Percentiles rank a stretch among this genome's conserved stretches.
Evolutionary conservation across 2,113 vertebrate genomes (phyloP).

Genomic region (Colius striatus): DNA sequence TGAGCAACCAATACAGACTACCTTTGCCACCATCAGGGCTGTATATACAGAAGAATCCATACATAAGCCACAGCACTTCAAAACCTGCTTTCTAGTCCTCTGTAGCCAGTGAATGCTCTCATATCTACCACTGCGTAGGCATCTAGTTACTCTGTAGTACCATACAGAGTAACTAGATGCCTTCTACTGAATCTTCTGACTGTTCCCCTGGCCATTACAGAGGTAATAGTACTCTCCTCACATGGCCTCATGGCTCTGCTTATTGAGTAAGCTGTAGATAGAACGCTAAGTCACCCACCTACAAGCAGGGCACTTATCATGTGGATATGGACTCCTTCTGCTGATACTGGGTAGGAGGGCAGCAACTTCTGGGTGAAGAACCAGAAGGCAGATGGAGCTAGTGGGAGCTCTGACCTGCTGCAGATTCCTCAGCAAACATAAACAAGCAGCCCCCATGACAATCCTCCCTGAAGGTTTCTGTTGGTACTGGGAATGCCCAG

Average conservation of each 20-base stretch:
- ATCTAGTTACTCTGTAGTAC: too few relatives aligned
- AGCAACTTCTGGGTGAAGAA: neutral
- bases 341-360: neutral
- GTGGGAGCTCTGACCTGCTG: neutral
- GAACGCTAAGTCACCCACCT: neutral
- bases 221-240: neutral
- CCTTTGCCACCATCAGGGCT: fast-evolving
- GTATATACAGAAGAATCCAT: neutral
- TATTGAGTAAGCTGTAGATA: neutral
- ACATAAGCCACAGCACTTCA: fast-evolving
- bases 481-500: neutral
- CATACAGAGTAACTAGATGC: neutral
- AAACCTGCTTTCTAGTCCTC: neutral
- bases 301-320: too few relatives aligned
- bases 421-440: neutral
- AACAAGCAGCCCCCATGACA: neutral
- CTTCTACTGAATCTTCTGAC: neutral
- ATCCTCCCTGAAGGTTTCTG: neutral
- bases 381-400: neutral
- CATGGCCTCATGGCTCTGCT: neutral
- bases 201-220: neutral
- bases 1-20: neutral
- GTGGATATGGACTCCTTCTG: neutral
- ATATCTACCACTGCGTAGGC: neutral
- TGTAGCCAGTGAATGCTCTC: neutral